Evolutionary conservation across 2,888 invertebrate species (phyloP).

Genomic region (Stenoptilia bipunctidactyla): DNA sequence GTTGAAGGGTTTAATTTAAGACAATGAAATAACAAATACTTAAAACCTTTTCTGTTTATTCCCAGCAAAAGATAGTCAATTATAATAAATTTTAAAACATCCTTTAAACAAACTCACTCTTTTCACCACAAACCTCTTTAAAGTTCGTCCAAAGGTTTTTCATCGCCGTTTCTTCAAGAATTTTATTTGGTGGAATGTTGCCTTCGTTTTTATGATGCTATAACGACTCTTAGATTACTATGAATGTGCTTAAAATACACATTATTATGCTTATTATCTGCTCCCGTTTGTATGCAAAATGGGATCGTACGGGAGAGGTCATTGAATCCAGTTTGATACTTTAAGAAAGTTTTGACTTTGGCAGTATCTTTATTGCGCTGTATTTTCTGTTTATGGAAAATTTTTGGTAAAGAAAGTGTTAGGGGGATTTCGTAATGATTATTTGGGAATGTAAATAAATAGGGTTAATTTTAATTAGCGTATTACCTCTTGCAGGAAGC

Average conservation of each 20-base stretch:
- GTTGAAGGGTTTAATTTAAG: too few relatives aligned
- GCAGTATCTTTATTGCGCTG: too few relatives aligned
- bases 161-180: neutral
- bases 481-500: too few relatives aligned
- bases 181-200: neutral
- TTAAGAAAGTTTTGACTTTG: neutral
- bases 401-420: too few relatives aligned
- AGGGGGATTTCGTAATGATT: too few relatives aligned
- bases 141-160: neutral
- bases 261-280: conserved; percentile 1
- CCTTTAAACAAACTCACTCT: neutral
- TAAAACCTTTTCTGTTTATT: too few relatives aligned
- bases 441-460: too few relatives aligned
- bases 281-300: neutral
- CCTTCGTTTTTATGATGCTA: neutral
- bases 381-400: too few relatives aligned
- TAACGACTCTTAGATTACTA: neutral
- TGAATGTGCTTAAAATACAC: neutral
- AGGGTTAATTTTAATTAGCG: too few relatives aligned
- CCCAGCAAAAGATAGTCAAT: neutral
- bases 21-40: too few relatives aligned
- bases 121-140: neutral
- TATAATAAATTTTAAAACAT: neutral
- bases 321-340: neutral
- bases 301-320: neutral